Evolutionary conservation across 37 sponge, comb jelly and placozoan species (phyloP).

Genomic region (Cliona cf. orientalis): DNA sequence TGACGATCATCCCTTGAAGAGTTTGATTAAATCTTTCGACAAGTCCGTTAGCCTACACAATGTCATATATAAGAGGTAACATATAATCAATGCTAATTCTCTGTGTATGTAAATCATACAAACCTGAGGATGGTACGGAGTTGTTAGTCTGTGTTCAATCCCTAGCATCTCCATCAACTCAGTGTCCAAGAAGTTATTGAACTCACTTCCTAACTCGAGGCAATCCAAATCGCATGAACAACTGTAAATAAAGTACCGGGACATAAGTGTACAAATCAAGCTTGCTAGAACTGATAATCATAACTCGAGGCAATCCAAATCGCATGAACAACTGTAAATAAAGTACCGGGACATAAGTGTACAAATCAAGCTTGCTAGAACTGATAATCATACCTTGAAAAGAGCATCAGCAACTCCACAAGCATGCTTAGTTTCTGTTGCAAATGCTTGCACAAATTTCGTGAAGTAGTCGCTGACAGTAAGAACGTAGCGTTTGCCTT

Average conservation of each 20-base stretch:
- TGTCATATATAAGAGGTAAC: neutral
- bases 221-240: too few relatives aligned
- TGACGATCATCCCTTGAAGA: conserved; percentile 63
- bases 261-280: too few relatives aligned
- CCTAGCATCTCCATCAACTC: conserved; percentile 6
- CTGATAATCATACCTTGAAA: conserved; percentile 68
- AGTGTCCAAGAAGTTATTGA: conserved; percentile 11
- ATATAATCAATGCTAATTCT: too few relatives aligned
- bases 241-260: too few relatives aligned
- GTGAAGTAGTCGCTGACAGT: conserved; percentile 80
- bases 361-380: too few relatives aligned
- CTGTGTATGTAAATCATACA: too few relatives aligned
- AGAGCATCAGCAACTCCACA: conserved; percentile 52
- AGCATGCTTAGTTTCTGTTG: conserved; percentile 53
- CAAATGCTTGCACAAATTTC: conserved; percentile 63
- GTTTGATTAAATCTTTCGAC: conserved; percentile 70
- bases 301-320: conserved; percentile 14
- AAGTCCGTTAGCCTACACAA: conserved; percentile 65
- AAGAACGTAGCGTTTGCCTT: conserved; percentile 55
- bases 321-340: conserved; percentile 6
- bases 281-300: too few relatives aligned
- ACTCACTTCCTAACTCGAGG: conserved; percentile 21
- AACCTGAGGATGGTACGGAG: conserved; percentile 49
- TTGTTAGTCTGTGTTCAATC: conserved; percentile 20
- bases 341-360: too few relatives aligned